phyloP scores from a whole-genome alignment of 92 coral and sea anemone species.

The Meandrina meandrites region DNA sequence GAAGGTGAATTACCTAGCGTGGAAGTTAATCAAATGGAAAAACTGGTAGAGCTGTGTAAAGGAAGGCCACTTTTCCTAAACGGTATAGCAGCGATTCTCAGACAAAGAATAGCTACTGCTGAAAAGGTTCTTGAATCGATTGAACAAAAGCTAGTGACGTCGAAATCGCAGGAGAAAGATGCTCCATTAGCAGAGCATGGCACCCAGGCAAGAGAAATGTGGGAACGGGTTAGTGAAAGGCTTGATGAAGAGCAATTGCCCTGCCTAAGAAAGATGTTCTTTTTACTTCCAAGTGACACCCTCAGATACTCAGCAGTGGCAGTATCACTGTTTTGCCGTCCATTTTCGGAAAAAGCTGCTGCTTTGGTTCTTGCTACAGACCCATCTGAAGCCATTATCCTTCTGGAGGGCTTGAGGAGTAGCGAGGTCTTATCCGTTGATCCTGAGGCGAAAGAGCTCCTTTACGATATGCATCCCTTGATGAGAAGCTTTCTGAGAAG shows the following conservation, averaged over 20 bases:
- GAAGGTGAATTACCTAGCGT: not conserved
- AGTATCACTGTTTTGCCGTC: slow-evolving; percentile 22
- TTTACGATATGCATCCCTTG: slow-evolving; percentile 68
- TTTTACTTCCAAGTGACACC: slow-evolving; percentile 19
- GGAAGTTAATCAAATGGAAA: not conserved
- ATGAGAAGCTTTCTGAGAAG: slow-evolving; percentile 26
- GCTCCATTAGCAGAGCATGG: not conserved
- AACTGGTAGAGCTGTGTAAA: slow-evolving; percentile 33
- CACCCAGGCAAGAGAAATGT: not conserved
- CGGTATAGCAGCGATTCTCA: slow-evolving; percentile 19
- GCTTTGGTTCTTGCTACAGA: slow-evolving; percentile 13
- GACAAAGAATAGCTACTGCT: not conserved
- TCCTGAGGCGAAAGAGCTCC: slow-evolving; percentile 33
- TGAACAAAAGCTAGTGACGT: not conserved
- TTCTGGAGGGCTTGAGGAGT: slow-evolving; percentile 30
- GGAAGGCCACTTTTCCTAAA: slow-evolving; percentile 43
- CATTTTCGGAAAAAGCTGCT: slow-evolving; percentile 22
- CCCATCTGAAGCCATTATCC: not conserved
- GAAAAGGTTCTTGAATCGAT: not conserved
- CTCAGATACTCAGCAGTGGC: slow-evolving; percentile 17
- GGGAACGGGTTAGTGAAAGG: not conserved
- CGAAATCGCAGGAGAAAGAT: not conserved
- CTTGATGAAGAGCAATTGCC: slow-evolving; percentile 9
- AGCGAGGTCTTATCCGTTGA: slow-evolving; percentile 27
- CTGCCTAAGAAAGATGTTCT: slow-evolving; percentile 23